Base-by-base conservation (phyloP, 2,888 invertebrate species). In the Drosophila aldrichi region DNA sequence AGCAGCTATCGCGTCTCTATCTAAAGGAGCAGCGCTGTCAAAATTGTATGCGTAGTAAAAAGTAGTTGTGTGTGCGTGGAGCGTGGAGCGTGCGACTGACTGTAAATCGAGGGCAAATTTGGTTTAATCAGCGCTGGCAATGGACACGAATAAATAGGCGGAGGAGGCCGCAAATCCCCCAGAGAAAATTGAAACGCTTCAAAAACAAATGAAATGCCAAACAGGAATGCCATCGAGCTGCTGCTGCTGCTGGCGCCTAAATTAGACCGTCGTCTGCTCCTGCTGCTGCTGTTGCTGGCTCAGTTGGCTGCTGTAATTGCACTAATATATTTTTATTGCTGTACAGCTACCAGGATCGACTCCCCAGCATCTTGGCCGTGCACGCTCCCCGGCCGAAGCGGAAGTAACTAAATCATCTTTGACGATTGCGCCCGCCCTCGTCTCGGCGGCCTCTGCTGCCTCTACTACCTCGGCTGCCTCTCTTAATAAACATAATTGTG, bases 391-490 rank as follows among this genome's bases (percentile, higher is more conserved):
- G 76, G 72, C 70, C 77, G 79, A 64, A 43, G 64, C 74, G 79
- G 79, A 89, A 89, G 91, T 91, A 83, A 88, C 82, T 92, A 92
- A 92, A 91, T 91, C 92, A 91, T 91, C 90, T 91, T 90, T 89
- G 91, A 86, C 86, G 84, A 90, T 80, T 76, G 85, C 84, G 71
- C 59, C 63, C 46, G 65, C 62, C 72, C 49, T 6, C 38, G 60
- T 46, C 66, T 61, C 34, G 20, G 36, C 3, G 0, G 25, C 25
- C 25, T 59, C 44, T 44, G 16, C 3, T 29, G 32, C 25, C 57
- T 59, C 44, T 44, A 9, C 3, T 29, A 29, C 25, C 57, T 59
- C 44, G 40, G 16, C 3, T 57, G 48, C 49, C 32, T 34, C 81
- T 89, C 84, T 84, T 91, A 91, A 90, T 90, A 90, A 91, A 86